Evolutionary conservation across 2,888 invertebrate species (phyloP).

Genomic region (Geophilus truncorum): DNA sequence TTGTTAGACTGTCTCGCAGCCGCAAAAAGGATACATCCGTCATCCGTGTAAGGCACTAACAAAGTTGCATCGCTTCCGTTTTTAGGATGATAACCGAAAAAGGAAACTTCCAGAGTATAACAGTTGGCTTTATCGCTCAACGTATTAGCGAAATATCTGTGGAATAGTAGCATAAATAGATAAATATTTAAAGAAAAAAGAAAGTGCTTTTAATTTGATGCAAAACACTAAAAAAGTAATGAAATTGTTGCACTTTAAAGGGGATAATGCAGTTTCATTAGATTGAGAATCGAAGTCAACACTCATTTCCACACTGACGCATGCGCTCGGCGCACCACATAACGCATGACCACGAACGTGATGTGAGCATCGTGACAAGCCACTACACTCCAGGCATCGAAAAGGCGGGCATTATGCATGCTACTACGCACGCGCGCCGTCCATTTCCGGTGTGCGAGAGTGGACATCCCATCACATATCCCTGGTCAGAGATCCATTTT

Average conservation of each 20-base stretch:
- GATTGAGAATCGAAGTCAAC: not conserved
- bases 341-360: not conserved
- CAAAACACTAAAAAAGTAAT: not conserved
- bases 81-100: constrained; percentile 73
- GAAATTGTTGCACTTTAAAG: not conserved
- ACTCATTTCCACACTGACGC: not conserved
- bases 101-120: constrained; percentile 84
- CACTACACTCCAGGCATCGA: not conserved
- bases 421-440: not conserved
- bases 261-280: not conserved
- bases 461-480: not conserved
- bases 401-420: not conserved
- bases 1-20: not conserved
- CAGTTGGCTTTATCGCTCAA: constrained; percentile 76
- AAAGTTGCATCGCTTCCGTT: constrained; percentile 51
- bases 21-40: constrained; percentile 78
- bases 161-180: constrained; percentile 35
- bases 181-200: no score
- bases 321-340: not conserved
- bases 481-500: not conserved
- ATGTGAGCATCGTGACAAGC: not conserved
- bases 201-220: not conserved
- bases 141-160: constrained; percentile 60
- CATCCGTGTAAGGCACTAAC: constrained; percentile 79
- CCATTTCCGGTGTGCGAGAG: not conserved